A percentile compares a stretch with the other conserved stretches of the same genome.
Conservation (phyloP, 2,797 vertebrate genomes). For the Bradypodion pumilum region DNA sequence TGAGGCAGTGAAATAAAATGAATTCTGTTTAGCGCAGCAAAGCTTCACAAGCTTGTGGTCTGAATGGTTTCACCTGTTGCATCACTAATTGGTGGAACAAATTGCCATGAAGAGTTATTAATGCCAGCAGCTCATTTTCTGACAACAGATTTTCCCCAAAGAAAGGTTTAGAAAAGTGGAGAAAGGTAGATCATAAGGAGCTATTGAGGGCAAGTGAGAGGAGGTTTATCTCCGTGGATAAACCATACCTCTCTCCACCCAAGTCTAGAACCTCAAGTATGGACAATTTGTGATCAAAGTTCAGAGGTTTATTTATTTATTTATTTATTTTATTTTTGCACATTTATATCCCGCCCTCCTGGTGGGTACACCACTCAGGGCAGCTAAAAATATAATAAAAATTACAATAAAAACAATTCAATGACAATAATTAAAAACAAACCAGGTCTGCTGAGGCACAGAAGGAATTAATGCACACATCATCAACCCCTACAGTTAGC, state of each 20-base stretch:
- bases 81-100: slow-evolving; percentile 1
- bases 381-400: no score
- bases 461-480: background rate
- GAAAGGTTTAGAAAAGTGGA: background rate
- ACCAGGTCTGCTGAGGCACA: background rate
- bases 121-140: background rate
- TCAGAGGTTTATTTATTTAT: no score
- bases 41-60: background rate
- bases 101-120: slow-evolving; percentile 3
- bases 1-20: background rate
- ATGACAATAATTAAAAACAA: no score
- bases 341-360: no score
- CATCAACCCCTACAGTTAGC: background rate
- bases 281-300: background rate
- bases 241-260: background rate
- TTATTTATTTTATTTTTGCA: no score
- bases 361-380: no score
- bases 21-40: background rate
- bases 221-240: background rate
- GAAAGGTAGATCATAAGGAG: background rate
- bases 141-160: background rate
- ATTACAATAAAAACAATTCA: no score
- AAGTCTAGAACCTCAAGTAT: background rate
- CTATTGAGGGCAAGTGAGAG: background rate
- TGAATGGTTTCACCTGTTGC: slow-evolving; percentile 18